Base-by-base conservation (phyloP, 2,888 invertebrate species). In the Steromphala cineraria region DNA sequence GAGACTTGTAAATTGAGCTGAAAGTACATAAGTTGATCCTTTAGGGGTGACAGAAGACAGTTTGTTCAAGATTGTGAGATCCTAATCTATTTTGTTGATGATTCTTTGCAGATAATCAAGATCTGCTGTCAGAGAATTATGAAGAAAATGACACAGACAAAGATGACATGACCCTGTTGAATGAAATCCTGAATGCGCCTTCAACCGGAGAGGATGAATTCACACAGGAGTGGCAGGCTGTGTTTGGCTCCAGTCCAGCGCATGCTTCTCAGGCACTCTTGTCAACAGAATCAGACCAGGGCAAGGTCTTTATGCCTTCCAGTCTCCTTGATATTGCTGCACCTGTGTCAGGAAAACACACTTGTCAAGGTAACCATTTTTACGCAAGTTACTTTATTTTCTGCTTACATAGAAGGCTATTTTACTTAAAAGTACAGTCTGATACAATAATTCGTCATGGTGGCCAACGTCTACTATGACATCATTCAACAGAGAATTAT, bases 111-210 rank as follows among this genome's bases (percentile, higher is more conserved):
- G 89, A 84, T 79, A 82, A 86, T n/a, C 86, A 87, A 82, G 93
- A 94, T 84, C 89, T 94, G 71, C 87, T 94, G 62, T 89, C 92
- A 24, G 93, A 92, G 24, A 90, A 92, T 75, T 82, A 90, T 53
- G 89, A 91, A 75, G 82, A 91, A 28, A 91, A 91, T 75, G 93
- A 93, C 80, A 79, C 87, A 2, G 93, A 94, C 75, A 93, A 93
- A 84, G 94, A 94, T 87, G 94, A 94, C 84, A 90, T 94, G 88
- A 89, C 92, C 4, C 88, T 94, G 76, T 88, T 94, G 78, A 93
- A 93, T 82, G 94, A 94, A 85, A 94, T 94, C 78, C 89, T 94
- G 53, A 93, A 93, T 75, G 91, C 91, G 2, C 91, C 93, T 0
- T 90, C 91, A 10, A 87, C 87, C 4, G 92, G 91, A 0, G 92